Evolutionary conservation across 2,888 invertebrate species (phyloP).

Genomic region (Dicyrtomina minuta): DNA sequence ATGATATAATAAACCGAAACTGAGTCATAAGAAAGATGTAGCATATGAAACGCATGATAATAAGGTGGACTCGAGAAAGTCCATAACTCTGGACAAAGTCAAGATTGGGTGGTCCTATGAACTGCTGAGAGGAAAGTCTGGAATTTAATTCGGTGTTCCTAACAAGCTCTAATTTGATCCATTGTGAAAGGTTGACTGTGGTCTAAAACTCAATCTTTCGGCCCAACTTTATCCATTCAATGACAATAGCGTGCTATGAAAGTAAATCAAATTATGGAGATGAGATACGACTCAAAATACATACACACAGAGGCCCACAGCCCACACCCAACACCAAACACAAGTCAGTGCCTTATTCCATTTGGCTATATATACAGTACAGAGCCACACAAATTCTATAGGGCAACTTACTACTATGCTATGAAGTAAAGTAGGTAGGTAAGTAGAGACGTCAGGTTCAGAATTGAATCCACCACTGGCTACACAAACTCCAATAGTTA

Average conservation of each 20-base stretch:
- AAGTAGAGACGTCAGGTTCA: too few species aligned
- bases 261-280: slow-evolving; percentile 28
- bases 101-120: neutral
- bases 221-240: neutral
- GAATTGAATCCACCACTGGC: too few species aligned
- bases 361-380: too few species aligned
- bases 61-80: neutral
- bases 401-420: too few species aligned
- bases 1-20: too few species aligned
- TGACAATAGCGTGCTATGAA: slow-evolving; percentile 9
- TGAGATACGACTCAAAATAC: neutral
- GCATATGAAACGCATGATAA: neutral
- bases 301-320: neutral
- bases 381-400: too few species aligned
- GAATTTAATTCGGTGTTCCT: slow-evolving; percentile 14
- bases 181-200: slow-evolving; percentile 20
- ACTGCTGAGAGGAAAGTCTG: slow-evolving; percentile 1
- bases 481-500: too few species aligned
- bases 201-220: neutral
- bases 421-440: too few species aligned
- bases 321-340: neutral
- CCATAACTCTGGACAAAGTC: too few species aligned
- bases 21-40: too few species aligned
- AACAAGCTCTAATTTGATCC: slow-evolving; percentile 30
- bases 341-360: too few species aligned